phyloP scores from a whole-genome alignment of 2,888 invertebrate genomes.

The Nematopogon swammerdamellus region DNA sequence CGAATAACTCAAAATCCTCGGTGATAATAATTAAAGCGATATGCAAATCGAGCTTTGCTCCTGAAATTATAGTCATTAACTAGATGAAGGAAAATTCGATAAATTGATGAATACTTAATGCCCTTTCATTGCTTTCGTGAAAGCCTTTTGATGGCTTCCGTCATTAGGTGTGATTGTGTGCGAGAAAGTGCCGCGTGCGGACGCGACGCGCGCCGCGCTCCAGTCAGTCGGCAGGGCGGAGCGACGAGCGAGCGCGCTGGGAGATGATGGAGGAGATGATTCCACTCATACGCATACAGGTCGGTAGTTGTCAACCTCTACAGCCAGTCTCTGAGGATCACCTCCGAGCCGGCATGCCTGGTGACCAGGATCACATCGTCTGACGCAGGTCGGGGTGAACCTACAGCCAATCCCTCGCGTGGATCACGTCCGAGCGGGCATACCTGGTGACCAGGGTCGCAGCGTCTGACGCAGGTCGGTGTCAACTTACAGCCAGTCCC shows the following conservation, averaged over 20 bases:
- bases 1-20: too few species aligned
- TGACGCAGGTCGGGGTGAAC: too few species aligned
- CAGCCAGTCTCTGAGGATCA: too few species aligned
- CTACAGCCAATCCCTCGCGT: too few species aligned
- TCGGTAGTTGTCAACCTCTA: too few species aligned
- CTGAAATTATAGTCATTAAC: background rate
- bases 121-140: background rate
- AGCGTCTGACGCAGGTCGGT: too few species aligned
- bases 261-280: conserved; percentile 36
- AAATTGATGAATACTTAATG: background rate
- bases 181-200: too few species aligned
- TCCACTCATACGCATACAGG: conserved; percentile 47
- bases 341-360: too few species aligned
- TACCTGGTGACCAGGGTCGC: too few species aligned
- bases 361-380: too few species aligned
- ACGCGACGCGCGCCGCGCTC: background rate
- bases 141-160: background rate
- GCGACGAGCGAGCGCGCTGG: background rate
- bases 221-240: background rate
- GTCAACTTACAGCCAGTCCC: too few species aligned
- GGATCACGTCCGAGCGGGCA: too few species aligned
- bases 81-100: background rate
- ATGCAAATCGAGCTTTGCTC: background rate
- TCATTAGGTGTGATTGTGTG: background rate
- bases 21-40: background rate